phyloP scores from a whole-genome alignment of 2,888 invertebrate genomes.

The Eristalinus sepulchralis region DNA sequence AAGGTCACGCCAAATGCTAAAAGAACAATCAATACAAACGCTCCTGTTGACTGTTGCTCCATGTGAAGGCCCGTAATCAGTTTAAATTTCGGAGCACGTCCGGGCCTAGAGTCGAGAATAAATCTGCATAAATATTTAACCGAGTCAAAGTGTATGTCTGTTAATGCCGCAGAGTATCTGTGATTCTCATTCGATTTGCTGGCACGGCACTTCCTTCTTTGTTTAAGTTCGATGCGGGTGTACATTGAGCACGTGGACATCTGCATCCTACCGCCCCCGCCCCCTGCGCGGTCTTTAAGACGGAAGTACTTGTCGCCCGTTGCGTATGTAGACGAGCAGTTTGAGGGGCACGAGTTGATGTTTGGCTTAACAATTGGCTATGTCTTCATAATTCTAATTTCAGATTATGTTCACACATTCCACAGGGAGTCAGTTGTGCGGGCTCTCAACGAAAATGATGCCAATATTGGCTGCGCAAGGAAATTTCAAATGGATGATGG shows the following conservation, averaged over 20 bases:
- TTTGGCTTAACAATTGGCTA: constrained; percentile 25
- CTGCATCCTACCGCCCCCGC: neutral
- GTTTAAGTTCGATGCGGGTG: constrained; percentile 1
- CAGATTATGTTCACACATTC: neutral
- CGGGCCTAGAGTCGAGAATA: constrained; percentile 26
- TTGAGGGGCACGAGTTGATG: neutral
- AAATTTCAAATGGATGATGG: neutral
- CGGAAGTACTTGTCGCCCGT: neutral
- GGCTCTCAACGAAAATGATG: neutral
- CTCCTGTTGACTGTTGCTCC: constrained; percentile 19
- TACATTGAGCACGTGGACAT: neutral
- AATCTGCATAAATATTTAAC: constrained; percentile 55
- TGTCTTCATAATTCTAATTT: constrained; percentile 2
- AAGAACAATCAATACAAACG: neutral
- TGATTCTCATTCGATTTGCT: constrained; percentile 54
- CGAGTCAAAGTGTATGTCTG: constrained; percentile 52
- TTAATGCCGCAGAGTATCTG: constrained; percentile 48
- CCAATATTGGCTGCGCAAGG: neutral
- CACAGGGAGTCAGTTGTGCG: neutral
- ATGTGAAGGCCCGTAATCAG: constrained; percentile 1
- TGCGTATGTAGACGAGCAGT: neutral
- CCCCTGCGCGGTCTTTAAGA: neutral
- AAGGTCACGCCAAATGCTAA: neutral
- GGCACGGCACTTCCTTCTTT: constrained; percentile 35
- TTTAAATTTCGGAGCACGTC: constrained; percentile 59